Conservation (phyloP, 1,140 invertebrate species). For the Trichonephila clavipes region DNA sequence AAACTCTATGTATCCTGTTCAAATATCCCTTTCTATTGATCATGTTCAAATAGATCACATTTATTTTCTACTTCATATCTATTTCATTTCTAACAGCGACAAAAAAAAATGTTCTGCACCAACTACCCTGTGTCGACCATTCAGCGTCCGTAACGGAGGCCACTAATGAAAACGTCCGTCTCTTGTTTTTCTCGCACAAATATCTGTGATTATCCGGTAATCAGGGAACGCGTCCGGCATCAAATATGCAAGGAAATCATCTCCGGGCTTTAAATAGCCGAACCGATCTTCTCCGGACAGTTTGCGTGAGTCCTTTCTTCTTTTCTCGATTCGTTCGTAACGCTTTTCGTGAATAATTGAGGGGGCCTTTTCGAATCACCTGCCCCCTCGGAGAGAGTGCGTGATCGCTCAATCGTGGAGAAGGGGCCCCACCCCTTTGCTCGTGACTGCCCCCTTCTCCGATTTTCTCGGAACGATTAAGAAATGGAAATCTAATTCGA, state of each 20-base stretch:
- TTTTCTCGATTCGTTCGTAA: neutral
- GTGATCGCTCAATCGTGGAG: slow-evolving; percentile 16
- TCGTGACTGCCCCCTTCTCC: neutral
- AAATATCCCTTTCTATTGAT: no score
- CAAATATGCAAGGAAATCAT: slow-evolving; percentile 25
- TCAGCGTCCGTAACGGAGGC: slow-evolving; percentile 15
- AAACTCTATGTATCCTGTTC: no score
- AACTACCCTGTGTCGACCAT: neutral
- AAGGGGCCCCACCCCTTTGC: neutral
- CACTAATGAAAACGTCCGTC: slow-evolving; percentile 32
- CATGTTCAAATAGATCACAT: no score
- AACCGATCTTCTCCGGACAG: neutral
- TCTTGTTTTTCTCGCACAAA: slow-evolving; percentile 22
- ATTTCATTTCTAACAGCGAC: neutral
- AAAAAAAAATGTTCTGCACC: neutral
- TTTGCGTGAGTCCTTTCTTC: neutral
- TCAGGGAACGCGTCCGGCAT: slow-evolving; percentile 4
- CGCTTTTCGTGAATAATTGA: neutral
- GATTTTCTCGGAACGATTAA: neutral
- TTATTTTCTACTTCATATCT: neutral
- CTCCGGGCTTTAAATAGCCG: slow-evolving; percentile 24
- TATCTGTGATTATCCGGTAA: slow-evolving; percentile 35
- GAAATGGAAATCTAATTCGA: slow-evolving; percentile 19
- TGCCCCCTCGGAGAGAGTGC: neutral
- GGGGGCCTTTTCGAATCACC: slow-evolving; percentile 8